These are phyloP conservation scores for Scaptomyza hsui DNA, from an alignment of 1,140 invertebrate species.

Conservation along the genomic window DNA sequence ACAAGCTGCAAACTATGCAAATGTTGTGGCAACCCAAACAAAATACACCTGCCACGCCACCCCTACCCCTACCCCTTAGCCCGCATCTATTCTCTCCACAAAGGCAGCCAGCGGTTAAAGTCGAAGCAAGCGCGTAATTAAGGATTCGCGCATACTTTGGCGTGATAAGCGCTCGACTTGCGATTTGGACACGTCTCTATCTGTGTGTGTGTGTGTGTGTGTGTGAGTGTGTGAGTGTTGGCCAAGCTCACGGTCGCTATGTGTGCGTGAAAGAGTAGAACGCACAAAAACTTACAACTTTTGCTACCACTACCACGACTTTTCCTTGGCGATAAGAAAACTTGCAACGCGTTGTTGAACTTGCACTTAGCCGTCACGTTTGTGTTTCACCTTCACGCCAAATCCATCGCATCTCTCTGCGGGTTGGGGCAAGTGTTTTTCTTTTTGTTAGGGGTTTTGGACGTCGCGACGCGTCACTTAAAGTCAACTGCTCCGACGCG, in stretches of 20 bases:
- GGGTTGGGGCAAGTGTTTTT: no score
- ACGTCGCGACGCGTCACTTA: constrained; percentile 25
- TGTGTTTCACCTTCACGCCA: constrained; percentile 24
- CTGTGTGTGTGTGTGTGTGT: constrained; percentile 1
- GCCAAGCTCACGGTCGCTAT: no score
- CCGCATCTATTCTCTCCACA: background rate
- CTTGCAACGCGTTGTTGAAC: constrained; percentile 68
- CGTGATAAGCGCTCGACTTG: constrained; percentile 42
- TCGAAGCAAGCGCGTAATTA: constrained; percentile 36
- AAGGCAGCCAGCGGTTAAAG: background rate
- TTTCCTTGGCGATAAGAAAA: constrained; percentile 65
- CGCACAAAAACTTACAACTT: constrained; percentile 49
- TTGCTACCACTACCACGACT: constrained; percentile 19
- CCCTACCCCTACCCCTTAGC: background rate
- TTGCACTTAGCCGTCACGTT: constrained; percentile 65
- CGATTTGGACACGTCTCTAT: constrained; percentile 41
- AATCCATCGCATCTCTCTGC: constrained; percentile 1
- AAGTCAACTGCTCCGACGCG: constrained; percentile 49
- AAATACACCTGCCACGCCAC: constrained; percentile 3
- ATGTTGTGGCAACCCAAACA: constrained; percentile 40
- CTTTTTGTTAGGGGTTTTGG: no score
- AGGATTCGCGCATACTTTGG: constrained; percentile 43
- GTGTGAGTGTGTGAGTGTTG: background rate
- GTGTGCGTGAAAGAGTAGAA: constrained; percentile 24
- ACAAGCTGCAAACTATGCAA: constrained; percentile 49